Percentiles rank a stretch among this genome's conserved stretches.
phyloP scores from a whole-genome alignment of 2,113 vertebrate genomes.

The Lepidothrix coronata region DNA sequence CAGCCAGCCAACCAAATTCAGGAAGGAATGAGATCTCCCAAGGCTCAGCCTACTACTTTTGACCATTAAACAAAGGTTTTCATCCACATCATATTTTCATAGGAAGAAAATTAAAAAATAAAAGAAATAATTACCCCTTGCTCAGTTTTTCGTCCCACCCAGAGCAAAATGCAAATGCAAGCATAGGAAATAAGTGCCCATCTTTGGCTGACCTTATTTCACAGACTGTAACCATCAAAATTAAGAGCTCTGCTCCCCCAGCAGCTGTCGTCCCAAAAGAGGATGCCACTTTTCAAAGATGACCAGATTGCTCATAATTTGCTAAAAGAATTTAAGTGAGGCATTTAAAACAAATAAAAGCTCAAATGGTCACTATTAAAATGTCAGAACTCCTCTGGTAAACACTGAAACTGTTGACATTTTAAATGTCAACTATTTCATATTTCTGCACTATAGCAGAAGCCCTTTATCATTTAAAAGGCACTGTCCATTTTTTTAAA shows the following conservation, averaged over 20 bases:
- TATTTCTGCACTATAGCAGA: not conserved
- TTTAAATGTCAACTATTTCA: not conserved
- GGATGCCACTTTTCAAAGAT: not conserved
- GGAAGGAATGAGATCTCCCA: not conserved
- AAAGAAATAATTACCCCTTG: not conserved
- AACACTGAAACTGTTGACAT: not conserved
- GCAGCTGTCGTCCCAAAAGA: not conserved
- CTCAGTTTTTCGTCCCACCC: not conserved
- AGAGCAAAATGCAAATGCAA: not conserved
- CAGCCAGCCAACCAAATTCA: not conserved
- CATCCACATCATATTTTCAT: not conserved
- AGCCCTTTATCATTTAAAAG: not conserved
- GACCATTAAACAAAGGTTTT: not conserved
- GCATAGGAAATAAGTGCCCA: not conserved
- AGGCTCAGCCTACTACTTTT: not conserved
- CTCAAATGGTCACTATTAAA: not conserved
- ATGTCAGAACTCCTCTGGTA: not conserved
- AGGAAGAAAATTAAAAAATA: accelerated
- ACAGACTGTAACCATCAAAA: not conserved
- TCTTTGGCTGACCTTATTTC: not conserved
- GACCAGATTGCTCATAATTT: not conserved
- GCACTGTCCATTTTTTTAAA: not conserved
- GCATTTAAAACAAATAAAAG: not conserved
- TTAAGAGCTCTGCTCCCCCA: not conserved
- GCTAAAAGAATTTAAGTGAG: not conserved